A percentile compares a stretch with the other conserved stretches of the same genome.
phyloP scores from a whole-genome alignment of 2,888 invertebrate species.

The Eilema depressum region DNA sequence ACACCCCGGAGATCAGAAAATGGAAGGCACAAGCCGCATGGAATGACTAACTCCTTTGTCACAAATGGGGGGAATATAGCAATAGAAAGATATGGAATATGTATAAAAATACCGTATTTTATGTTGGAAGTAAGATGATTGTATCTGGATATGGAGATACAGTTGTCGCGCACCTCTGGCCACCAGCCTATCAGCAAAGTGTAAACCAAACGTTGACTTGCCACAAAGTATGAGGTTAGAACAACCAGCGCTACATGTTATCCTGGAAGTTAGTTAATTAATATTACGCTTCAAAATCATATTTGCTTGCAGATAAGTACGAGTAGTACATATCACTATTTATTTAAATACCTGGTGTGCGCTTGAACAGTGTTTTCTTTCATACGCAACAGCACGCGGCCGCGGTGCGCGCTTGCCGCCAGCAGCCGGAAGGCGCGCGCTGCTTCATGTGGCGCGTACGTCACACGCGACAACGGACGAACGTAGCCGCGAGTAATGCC shows the following conservation, averaged over 20 bases:
- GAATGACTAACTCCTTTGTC: no score
- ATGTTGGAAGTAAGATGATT: slow-evolving; percentile 34
- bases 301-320: no score
- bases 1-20: no score
- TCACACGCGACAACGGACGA: no score
- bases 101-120: slow-evolving; percentile 11
- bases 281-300: no score
- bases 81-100: no score
- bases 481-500: no score
- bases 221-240: slow-evolving; percentile 56
- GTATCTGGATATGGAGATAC: neutral
- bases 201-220: slow-evolving; percentile 52
- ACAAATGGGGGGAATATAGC: no score
- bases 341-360: slow-evolving; percentile 47
- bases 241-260: slow-evolving; percentile 37
- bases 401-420: no score
- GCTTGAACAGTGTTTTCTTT: slow-evolving; percentile 14
- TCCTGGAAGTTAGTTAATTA: slow-evolving; percentile 28
- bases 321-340: no score
- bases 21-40: no score
- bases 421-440: slow-evolving; percentile 64
- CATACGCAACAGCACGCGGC: no score
- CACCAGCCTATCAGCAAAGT: slow-evolving; percentile 59
- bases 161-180: slow-evolving; percentile 61
- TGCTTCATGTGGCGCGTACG: slow-evolving; percentile 57